These are phyloP conservation scores for Morelia viridis DNA, from an alignment of 2,797 vertebrate species.

Conservation along the genomic window DNA sequence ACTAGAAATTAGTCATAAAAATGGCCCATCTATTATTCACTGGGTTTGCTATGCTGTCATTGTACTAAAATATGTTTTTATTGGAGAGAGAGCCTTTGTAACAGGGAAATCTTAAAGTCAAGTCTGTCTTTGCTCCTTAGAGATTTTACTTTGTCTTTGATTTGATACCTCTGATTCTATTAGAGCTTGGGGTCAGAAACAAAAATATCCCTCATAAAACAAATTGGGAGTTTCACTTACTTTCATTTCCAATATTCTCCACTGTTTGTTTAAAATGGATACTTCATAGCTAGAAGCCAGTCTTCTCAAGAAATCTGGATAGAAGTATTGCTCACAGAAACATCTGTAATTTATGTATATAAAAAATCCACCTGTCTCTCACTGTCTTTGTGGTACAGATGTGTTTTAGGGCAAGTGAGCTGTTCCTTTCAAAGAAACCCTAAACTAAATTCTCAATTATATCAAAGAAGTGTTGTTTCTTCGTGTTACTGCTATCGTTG, in stretches of 20 bases:
- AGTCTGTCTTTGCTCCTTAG: conserved; percentile 43
- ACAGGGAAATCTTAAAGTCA: conserved; percentile 14
- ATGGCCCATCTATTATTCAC: conserved; percentile 45
- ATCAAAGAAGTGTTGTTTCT: conserved; percentile 49
- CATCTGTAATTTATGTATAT: conserved; percentile 64
- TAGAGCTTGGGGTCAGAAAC: conserved; percentile 39
- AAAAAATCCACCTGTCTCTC: conserved; percentile 47
- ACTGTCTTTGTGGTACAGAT: conserved; percentile 58
- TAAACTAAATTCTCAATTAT: conserved; percentile 63
- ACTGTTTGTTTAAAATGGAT: conserved; percentile 39
- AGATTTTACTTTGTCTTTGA: conserved; percentile 45
- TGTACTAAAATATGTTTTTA: conserved; percentile 19
- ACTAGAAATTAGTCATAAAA: conserved; percentile 46
- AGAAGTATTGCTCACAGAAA: conserved; percentile 61
- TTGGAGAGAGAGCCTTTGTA: background rate
- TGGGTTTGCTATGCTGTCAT: conserved; percentile 9
- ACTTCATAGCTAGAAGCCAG: conserved; percentile 50
- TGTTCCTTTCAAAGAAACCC: conserved; percentile 68
- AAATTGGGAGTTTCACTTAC: conserved; percentile 41
- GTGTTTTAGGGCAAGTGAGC: conserved; percentile 67
- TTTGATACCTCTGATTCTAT: conserved; percentile 32
- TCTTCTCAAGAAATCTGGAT: conserved; percentile 59
- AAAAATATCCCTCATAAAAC: conserved; percentile 39
- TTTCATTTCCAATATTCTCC: conserved; percentile 45
- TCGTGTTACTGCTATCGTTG: conserved; percentile 49